A percentile compares a stretch with the other conserved stretches of the same genome.
Evolutionary conservation across 2,113 vertebrate genomes (phyloP).

Genomic region (Raja brachyura): DNA sequence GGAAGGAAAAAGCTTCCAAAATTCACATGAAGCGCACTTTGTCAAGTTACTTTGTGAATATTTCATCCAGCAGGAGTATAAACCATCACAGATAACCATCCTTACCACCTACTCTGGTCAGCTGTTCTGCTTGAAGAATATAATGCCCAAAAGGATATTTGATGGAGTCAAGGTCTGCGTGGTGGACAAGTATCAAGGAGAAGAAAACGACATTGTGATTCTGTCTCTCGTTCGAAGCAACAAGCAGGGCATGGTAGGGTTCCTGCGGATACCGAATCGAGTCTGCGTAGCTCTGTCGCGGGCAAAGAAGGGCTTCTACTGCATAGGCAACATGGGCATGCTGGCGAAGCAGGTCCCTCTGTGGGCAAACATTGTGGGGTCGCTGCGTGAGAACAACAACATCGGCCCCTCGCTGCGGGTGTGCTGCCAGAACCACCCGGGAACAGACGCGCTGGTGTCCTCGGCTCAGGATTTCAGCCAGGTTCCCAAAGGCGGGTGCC

Average conservation of each 20-base stretch:
- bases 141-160: constrained; percentile 40
- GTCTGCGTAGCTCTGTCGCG: constrained; percentile 47
- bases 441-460: constrained; percentile 40
- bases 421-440: constrained; percentile 46
- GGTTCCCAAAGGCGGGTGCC: constrained; percentile 45
- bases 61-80: constrained; percentile 44
- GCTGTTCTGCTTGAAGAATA: constrained; percentile 41
- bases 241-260: constrained; percentile 41
- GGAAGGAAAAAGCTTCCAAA: constrained; percentile 45
- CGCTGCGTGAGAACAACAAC: constrained; percentile 37
- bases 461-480: constrained; percentile 39
- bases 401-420: constrained; percentile 41
- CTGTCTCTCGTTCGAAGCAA: constrained; percentile 48
- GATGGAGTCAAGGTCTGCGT: constrained; percentile 41
- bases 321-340: constrained; percentile 45
- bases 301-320: constrained; percentile 47
- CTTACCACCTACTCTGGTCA: constrained; percentile 47
- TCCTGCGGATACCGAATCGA: constrained; percentile 45
- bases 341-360: constrained; percentile 40
- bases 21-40: constrained; percentile 44
- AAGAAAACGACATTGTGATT: constrained; percentile 49
- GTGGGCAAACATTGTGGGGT: constrained; percentile 42
- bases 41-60: constrained; percentile 43
- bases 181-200: constrained; percentile 48
- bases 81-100: constrained; percentile 43